Conservation (phyloP, 2,797 vertebrate species). For the Kryptolebias ocellatus region DNA sequence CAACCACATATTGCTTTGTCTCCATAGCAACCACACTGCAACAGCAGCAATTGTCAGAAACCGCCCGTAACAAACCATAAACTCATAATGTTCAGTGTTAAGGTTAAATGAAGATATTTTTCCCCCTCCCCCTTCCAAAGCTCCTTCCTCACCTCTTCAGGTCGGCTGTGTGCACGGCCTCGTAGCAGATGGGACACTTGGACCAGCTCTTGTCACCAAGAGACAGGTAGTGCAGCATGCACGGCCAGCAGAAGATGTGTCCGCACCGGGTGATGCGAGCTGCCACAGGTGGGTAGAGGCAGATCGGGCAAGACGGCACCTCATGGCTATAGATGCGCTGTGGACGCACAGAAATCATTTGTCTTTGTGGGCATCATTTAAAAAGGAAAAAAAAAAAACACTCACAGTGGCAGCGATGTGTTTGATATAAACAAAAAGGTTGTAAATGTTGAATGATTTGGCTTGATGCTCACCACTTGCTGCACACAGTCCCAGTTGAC, state of each 20-base stretch:
- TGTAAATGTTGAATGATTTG: neutral
- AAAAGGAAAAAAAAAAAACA: too few relatives aligned
- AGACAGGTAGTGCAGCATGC: slow-evolving; percentile 97
- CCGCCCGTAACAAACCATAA: neutral
- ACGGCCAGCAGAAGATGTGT: slow-evolving; percentile 99
- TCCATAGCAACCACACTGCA: slow-evolving; percentile 95
- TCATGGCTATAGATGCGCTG: slow-evolving; percentile 98
- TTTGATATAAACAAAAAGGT: neutral
- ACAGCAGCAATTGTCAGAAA: slow-evolving; percentile 17
- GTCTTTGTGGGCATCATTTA: accelerated
- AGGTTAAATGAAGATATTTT: neutral
- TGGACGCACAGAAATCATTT: slow-evolving; percentile 7
- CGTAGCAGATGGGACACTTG: slow-evolving; percentile 97
- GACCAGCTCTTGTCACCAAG: slow-evolving; percentile 95
- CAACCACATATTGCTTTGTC: slow-evolving; percentile 90
- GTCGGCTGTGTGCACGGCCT: slow-evolving; percentile 91
- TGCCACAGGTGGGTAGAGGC: slow-evolving; percentile 94
- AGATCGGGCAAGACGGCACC: slow-evolving; percentile 98
- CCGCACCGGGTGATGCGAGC: slow-evolving; percentile 98
- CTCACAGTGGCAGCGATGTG: too few relatives aligned
- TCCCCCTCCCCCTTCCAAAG: neutral
- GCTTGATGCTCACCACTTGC: slow-evolving; percentile 90
- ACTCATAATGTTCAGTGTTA: neutral
- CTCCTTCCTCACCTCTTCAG: slow-evolving; percentile 88
- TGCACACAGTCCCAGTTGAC: slow-evolving; percentile 99